Conservation (phyloP, 2,888 invertebrate genomes). For the Aleiodes testaceus region DNA sequence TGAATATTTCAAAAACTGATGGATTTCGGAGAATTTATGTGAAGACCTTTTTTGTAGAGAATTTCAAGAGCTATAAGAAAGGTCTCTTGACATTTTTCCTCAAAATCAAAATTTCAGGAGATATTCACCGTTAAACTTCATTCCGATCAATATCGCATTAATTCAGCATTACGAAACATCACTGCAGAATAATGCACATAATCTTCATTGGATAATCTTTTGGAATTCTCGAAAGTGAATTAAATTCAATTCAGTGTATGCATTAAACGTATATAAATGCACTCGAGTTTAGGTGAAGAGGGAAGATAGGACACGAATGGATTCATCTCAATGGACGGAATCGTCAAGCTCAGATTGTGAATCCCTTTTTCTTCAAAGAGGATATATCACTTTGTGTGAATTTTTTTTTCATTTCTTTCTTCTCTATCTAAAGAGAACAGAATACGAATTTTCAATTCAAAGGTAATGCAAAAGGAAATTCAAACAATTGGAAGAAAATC, state of each 20-base stretch:
- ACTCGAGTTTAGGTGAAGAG: neutral
- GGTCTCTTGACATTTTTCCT: too few species aligned
- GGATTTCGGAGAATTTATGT: too few species aligned
- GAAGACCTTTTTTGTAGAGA: too few species aligned
- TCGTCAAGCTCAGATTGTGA: conserved; percentile 35
- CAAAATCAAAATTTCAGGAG: too few species aligned
- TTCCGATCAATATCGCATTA: neutral
- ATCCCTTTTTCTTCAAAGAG: neutral
- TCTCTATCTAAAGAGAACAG: conserved; percentile 3
- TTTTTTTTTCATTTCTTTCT: too few species aligned
- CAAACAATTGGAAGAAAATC: neutral
- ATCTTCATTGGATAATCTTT: conserved; percentile 19
- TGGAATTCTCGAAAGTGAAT: conserved; percentile 2
- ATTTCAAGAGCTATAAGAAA: too few species aligned
- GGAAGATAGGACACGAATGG: conserved; percentile 35
- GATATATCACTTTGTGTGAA: conserved; percentile 20
- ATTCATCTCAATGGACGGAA: conserved; percentile 38
- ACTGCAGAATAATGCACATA: neutral
- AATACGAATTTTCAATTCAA: conserved; percentile 27
- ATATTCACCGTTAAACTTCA: too few species aligned
- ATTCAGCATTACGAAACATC: neutral
- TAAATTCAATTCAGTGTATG: conserved; percentile 15
- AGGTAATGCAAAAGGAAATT: neutral
- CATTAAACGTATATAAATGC: neutral
- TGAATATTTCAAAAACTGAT: too few species aligned